These are phyloP conservation scores for Halcyon leucocephala DNA, from an alignment of 2,797 vertebrate species.

Conservation along the genomic window DNA sequence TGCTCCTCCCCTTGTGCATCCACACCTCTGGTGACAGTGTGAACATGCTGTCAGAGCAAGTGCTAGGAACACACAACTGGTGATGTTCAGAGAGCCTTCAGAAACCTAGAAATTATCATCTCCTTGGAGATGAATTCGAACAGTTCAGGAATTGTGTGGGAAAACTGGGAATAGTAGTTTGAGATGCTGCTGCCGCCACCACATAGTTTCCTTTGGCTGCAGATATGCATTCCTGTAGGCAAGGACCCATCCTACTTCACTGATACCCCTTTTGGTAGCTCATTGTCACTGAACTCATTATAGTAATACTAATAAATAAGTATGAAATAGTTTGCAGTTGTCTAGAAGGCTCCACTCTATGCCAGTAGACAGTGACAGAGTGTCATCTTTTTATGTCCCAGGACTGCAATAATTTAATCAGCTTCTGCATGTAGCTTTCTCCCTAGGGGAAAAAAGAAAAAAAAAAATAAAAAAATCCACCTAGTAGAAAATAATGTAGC, in stretches of 20 bases:
- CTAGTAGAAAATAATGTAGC: neutral
- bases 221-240: neutral
- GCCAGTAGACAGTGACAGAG: neutral
- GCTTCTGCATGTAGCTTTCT: neutral
- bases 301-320: neutral
- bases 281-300: neutral
- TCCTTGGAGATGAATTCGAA: neutral
- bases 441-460: too few species aligned
- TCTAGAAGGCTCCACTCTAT: neutral
- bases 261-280: neutral
- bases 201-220: neutral
- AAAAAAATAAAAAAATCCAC: neutral
- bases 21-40: rapidly evolving
- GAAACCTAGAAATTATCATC: neutral
- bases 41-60: neutral
- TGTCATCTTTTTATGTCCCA: neutral
- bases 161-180: neutral
- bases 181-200: neutral
- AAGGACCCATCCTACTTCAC: neutral
- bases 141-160: neutral
- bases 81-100: neutral
- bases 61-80: neutral
- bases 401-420: neutral
- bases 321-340: neutral
- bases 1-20: neutral